Evolutionary conservation across 2,888 invertebrate genomes (phyloP).

Genomic region (Athripsodes cinereus): DNA sequence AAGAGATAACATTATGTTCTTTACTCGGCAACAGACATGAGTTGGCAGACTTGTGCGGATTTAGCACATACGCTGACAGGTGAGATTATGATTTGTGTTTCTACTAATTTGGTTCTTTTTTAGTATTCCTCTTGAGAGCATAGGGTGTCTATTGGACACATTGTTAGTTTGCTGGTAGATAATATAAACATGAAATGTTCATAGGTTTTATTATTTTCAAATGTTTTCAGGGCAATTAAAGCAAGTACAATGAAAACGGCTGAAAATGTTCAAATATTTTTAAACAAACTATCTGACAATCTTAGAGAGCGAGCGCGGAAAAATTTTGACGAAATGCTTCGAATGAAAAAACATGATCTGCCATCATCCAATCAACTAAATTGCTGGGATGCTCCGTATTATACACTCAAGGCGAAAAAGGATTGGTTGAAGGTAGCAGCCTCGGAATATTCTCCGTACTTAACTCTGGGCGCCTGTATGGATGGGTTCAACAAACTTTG

Average conservation of each 20-base stretch:
- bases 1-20: conserved; percentile 67
- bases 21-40: conserved; percentile 69
- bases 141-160: too few relatives aligned
- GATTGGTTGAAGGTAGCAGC: conserved; percentile 63
- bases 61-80: conserved; percentile 82
- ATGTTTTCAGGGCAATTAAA: conserved; percentile 64
- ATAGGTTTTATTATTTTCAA: not conserved
- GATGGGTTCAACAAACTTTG: conserved; percentile 92
- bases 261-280: conserved; percentile 70
- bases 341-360: conserved; percentile 56
- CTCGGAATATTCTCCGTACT: conserved; percentile 75
- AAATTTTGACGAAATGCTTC: conserved; percentile 73
- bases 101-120: not conserved
- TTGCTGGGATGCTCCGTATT: conserved; percentile 88
- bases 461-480: conserved; percentile 93
- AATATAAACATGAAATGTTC: not conserved
- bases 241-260: conserved; percentile 83
- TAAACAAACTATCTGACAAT: conserved; percentile 67
- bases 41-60: conserved; percentile 84
- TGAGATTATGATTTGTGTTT: conserved; percentile 28
- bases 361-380: conserved; percentile 36
- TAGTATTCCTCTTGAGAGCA: too few relatives aligned
- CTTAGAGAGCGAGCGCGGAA: conserved; percentile 60
- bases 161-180: too few relatives aligned
- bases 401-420: conserved; percentile 66